Base-by-base conservation (phyloP, 2,113 vertebrate genomes). In the Willisornis vidua region DNA sequence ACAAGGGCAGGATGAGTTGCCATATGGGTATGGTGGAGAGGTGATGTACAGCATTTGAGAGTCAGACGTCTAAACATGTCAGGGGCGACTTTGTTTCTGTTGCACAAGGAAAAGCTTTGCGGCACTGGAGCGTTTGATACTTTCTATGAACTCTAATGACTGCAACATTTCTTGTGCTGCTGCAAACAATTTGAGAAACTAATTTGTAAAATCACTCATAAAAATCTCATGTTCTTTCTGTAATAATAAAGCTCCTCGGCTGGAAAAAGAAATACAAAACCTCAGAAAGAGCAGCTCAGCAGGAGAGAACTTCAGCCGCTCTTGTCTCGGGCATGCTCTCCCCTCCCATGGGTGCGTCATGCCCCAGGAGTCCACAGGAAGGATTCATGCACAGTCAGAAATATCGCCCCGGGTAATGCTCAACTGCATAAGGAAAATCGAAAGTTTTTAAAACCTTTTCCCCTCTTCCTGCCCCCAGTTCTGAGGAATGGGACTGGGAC, bases 121-220 rank as follows among this genome's bases (percentile, higher is more conserved):
- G 33, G 70, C 2, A 4, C 79, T 48, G 83, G 70, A 93, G 66
- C 65, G 5, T 71, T 75, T 29, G 6, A 51, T 83, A 70, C 83
- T 95, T 94, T 92, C 92, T 91, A 79, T 87, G 93, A 93, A 89
- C 87, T 90, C 61, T 33, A 85, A 85, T 6, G 41, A 90, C 96
- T 58, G 86, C 66, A 58, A 65, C 80, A 24, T 85, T 91, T 79
- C 88, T 92, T 29, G 61, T 31, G 68, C 82, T 75, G 68, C 94
- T 95, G 93, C 89, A 93, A 94, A 72, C 61, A 67, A 87, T 95
- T 93, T 93, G 70, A 82, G 89, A 87, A 94, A 58, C 80, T 94
- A 89, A 96, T 96, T 93, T 94, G 85, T 96, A 83, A 94, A 90
- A 86, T 96, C 79, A 46, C 65, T 88, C 88, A 43, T 97, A 92